Base-by-base conservation (phyloP, 2,888 invertebrate species). In the Tetragnatha montana region DNA sequence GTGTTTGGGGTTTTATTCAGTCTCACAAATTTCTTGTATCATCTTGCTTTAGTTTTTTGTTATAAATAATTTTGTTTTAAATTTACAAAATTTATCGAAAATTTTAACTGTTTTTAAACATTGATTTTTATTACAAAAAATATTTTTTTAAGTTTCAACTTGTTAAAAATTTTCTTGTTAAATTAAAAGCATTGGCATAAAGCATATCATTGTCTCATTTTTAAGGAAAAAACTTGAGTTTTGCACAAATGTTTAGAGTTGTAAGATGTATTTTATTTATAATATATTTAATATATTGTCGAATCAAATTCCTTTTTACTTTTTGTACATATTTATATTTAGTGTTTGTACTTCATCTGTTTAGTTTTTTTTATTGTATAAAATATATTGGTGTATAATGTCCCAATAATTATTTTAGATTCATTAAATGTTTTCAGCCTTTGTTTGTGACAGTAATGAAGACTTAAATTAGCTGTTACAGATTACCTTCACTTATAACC, bases 401-500 rank as follows among this genome's bases (percentile, higher is more conserved):
- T 74, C 49, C 17, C 74, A 22, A 47, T 74, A 47, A 60, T 60
- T 60, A 60, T 60, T 60, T 47, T 21, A 14, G 17, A 47, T 74
- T 74, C 7, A 35, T 35, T 35, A 35, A 3, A 74, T 12, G 19
- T 73, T 73, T 22, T 73, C 19, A 19, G 3, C 19, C 12, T 73
- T 73, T n/a, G 12, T 73, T 19, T 73, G 73, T 73, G 73, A 22
- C 21, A 22, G 73, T 73, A 47, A 17, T 1, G 22, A 47, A 74
- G 17, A 47, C 49, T 22, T 17, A 74, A 74, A 47, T 17, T 35
- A 35, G 35, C 35, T 74, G 74, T 35, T 47, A 22, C 35, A 17
- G 49, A 81, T 71, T 81, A 71, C 35, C 19, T 19, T 71, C 71
- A 70, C 79, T 80, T 86, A 35, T 35, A 47, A 80, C 22, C 81